Base-by-base conservation (phyloP, 2,113 vertebrate genomes). In the Chlamydotis undulata region DNA sequence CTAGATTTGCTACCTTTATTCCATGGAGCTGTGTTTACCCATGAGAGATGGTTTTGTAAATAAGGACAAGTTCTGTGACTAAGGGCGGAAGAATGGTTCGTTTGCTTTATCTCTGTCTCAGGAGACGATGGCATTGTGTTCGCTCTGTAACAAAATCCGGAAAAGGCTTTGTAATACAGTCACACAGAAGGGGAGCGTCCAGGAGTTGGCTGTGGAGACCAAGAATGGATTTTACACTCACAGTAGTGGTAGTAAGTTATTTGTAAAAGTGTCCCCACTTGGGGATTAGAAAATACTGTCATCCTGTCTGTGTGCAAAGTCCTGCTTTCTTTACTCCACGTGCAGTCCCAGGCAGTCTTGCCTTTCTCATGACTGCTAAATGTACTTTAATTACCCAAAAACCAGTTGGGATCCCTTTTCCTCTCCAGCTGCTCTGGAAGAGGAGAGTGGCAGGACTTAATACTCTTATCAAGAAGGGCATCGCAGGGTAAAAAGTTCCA, bases 391-490 rank as follows among this genome's bases (percentile, higher is more conserved):
- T 96, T 92, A 37, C 74, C 69, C 76, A n/a, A 6, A 31, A 43
- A 53, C 65, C 80, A 45, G 16, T 64, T 64, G 70, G 80, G 77
- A 59, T 84, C 55, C 53, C 33, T 63, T 77, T 96, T 92, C 68
- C 89, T 93, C 70, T 93, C 69, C 89, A 91, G 91, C 89, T 91
- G 87, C 81, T 92, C 55, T 15, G 26, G 49, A 83, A 78, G 33
- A 53, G 59, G 49, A 90, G 84, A 91, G 67, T 45, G 89, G 71
- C 90, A 90, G 80, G 85, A 84, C 83, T 87, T 91, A 76, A 85
- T 92, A 92, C 81, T 75, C 61, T 94, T 94, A 92, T 91, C 89
- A 74, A 55, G 81, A 50, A 85, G 87, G 83, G 63, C 81, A 96
- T 87, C 31, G 0, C 28, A 12, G 83, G 81, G 70, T 73, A 94